Percentiles rank a stretch among this genome's conserved stretches.
Conservation (phyloP, 2,113 vertebrate genomes). For the Pyxicephalus adspersus region DNA sequence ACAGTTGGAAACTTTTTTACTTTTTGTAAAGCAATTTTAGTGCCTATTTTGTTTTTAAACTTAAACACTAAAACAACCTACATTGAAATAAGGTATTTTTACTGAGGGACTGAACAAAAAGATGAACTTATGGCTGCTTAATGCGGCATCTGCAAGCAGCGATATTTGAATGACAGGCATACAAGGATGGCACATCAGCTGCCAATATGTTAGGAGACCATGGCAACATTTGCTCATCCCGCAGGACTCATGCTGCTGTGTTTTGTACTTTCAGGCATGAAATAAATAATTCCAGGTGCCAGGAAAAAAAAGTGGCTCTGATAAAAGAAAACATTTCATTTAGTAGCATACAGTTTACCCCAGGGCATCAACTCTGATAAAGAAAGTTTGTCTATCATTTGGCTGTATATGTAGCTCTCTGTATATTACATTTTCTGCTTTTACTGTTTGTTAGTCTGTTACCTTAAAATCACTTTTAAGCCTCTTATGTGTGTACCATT, state of each 20-base stretch:
- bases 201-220: constrained; percentile 81
- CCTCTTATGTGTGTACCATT: constrained; percentile 44
- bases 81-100: not conserved
- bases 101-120: not conserved
- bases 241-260: constrained; percentile 72
- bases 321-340: constrained; percentile 78
- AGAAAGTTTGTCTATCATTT: constrained; percentile 62
- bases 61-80: no score
- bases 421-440: constrained; percentile 33
- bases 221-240: constrained; percentile 81
- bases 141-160: constrained; percentile 65
- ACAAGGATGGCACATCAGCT: constrained; percentile 75
- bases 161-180: constrained; percentile 82
- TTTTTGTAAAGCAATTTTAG: no score
- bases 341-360: constrained; percentile 75
- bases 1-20: no score
- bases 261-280: constrained; percentile 79
- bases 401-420: constrained; percentile 22
- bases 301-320: constrained; percentile 69
- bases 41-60: no score
- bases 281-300: constrained; percentile 87
- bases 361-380: constrained; percentile 80
- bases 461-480: constrained; percentile 44
- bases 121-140: constrained; percentile 48
- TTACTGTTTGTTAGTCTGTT: constrained; percentile 39